A percentile compares a stretch with the other conserved stretches of the same genome.
phyloP scores from a whole-genome alignment of 2,888 invertebrate species.

The Junonia oenone region DNA sequence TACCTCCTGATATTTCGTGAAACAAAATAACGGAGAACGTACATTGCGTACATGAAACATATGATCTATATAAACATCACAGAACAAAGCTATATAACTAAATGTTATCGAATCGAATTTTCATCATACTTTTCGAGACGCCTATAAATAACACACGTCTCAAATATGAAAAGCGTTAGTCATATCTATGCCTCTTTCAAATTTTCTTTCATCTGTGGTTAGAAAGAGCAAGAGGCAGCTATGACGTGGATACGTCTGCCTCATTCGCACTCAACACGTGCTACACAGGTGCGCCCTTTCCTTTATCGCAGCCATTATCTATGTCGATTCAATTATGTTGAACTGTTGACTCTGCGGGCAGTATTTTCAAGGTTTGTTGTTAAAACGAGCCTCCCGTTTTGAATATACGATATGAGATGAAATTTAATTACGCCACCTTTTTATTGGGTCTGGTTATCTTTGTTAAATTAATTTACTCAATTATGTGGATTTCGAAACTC shows the following conservation, averaged over 20 bases:
- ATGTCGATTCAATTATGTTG: slow-evolving; percentile 63
- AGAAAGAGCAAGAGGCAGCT: slow-evolving; percentile 37
- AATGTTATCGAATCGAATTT: neutral
- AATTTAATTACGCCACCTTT: slow-evolving; percentile 10
- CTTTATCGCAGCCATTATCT: slow-evolving; percentile 48
- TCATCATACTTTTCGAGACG: neutral
- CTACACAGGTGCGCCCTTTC: slow-evolving; percentile 38
- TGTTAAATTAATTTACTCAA: neutral
- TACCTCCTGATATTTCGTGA: slow-evolving; percentile 41
- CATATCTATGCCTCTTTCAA: neutral
- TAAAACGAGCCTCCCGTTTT: slow-evolving; percentile 9
- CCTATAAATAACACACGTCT: neutral
- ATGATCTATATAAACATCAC: slow-evolving; percentile 33
- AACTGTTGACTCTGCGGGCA: slow-evolving; percentile 59
- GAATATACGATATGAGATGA: slow-evolving; percentile 13
- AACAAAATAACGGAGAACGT: slow-evolving; percentile 46
- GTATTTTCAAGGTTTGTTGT: slow-evolving; percentile 44
- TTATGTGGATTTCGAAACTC: no score
- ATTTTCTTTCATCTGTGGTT: slow-evolving; percentile 24
- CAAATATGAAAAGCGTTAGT: neutral
- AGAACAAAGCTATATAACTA: neutral
- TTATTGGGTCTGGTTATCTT: neutral
- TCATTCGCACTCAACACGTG: slow-evolving; percentile 41
- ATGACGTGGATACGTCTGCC: neutral
- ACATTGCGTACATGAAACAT: slow-evolving; percentile 41